phyloP scores from a whole-genome alignment of 2,797 vertebrate species.

The Characodon lateralis region DNA sequence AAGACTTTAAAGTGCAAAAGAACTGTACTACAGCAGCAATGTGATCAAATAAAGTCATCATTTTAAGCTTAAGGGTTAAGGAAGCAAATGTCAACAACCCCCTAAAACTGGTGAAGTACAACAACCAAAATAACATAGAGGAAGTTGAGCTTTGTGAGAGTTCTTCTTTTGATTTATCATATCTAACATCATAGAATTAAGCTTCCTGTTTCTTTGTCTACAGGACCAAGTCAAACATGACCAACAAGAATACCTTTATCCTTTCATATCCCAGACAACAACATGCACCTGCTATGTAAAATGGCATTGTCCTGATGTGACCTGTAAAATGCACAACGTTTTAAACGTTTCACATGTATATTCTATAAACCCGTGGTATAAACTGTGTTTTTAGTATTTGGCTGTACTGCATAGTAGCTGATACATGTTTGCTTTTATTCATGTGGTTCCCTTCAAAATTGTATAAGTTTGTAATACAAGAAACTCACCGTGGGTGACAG shows the following conservation, averaged over 20 bases:
- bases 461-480: not conserved
- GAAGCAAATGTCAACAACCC: not conserved
- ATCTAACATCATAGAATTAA: not conserved
- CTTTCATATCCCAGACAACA: not conserved
- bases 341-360: not conserved
- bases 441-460: not conserved
- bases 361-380: not conserved
- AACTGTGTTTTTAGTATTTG: not conserved
- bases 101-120: not conserved
- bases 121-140: not conserved
- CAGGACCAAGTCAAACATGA: slow-evolving; percentile 7
- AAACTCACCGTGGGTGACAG: slow-evolving; percentile 30
- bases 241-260: not conserved
- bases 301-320: not conserved
- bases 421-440: not conserved
- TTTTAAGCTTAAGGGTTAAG: not conserved
- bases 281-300: not conserved
- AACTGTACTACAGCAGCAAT: not conserved
- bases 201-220: slow-evolving; percentile 41
- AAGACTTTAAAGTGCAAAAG: not conserved
- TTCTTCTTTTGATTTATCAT: slow-evolving; percentile 28
- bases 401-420: not conserved
- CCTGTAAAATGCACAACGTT: not conserved
- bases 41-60: not conserved
- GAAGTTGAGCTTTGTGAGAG: not conserved